Base-by-base conservation (phyloP, 2,113 vertebrate genomes). In the Microcebus tavaratra region DNA sequence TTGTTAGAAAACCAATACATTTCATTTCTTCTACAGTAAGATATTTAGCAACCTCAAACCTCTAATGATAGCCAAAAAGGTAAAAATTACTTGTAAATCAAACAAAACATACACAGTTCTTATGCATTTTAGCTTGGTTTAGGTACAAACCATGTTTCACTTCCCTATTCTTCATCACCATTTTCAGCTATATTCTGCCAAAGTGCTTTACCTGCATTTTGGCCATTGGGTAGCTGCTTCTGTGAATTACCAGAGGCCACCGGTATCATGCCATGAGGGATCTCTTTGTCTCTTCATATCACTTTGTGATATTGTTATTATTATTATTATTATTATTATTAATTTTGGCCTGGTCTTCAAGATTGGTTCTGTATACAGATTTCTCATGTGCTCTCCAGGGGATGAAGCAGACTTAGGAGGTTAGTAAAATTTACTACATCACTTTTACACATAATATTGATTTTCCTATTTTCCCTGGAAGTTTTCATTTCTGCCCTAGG, bases 161-260 rank as follows among this genome's bases (percentile, higher is more conserved):
- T 79, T 87, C 45, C 27, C 39, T 88, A 29, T 79, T 80, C 63
- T 83, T 27, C 27, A 79, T 91, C 84, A 88, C 57, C 83, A 70
- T 93, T 96, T 88, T 93, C 55, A 97, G 91, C 29, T 70, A 68
- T 50, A 59, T 67, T 61, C 48, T 34, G 55, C 68, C 72, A 55
- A 83, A 88, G 80, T 84, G 87, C 57, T 78, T 72, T n/a, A 88
- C 36, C 57, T 95, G 65, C 39, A n/a, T 91, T 79, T 55, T 95
- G 70, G 55, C 18, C 45, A 53, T 0, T 9, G 61, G 29, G 39
- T 13, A 83, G 76, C 76, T 88, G 17, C 39, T 88, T 84, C 67
- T 75, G 70, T 20, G n/a, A 50, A 67, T 68, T 53, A 55, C 57
- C 50, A 39, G 57, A 73, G 78, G 90, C 63, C 70, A 88, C 45